Conservation (phyloP, 1,140 invertebrate species). For the Apis cerana region DNA sequence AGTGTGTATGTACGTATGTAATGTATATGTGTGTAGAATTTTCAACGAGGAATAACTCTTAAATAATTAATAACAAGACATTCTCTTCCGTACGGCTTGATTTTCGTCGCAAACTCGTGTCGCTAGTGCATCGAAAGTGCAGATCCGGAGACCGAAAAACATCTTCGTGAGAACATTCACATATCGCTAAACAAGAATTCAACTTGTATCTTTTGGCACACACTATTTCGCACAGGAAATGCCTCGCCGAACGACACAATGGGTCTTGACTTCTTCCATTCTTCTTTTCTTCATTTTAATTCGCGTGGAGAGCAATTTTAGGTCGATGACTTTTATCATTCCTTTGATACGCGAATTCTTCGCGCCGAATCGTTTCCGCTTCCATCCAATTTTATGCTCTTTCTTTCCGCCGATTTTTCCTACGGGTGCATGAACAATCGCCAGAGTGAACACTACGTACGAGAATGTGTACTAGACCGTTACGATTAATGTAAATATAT, state of each 20-base stretch:
- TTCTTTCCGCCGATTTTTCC: neutral
- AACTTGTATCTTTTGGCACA: conserved; percentile 64
- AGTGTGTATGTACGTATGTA: too few relatives aligned
- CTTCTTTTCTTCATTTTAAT: neutral
- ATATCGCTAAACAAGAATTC: conserved; percentile 16
- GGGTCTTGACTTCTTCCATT: too few relatives aligned
- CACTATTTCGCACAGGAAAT: conserved; percentile 35
- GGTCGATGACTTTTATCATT: conserved; percentile 6
- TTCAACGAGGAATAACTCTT: conserved; percentile 4
- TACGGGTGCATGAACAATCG: conserved; percentile 49
- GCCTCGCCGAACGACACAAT: neutral
- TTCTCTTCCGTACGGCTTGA: neutral
- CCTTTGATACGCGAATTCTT: neutral
- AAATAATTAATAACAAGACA: conserved; percentile 18
- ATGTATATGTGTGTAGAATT: neutral
- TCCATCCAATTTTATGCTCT: neutral
- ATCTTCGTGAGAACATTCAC: neutral
- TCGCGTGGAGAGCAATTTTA: neutral
- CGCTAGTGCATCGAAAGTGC: neutral
- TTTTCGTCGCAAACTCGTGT: neutral
- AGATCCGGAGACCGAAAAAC: neutral
- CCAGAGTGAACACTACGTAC: conserved; percentile 63
- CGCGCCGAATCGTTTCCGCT: neutral
- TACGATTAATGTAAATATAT: conserved; percentile 69
- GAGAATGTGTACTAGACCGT: conserved; percentile 66